Base-by-base conservation (phyloP, 2,797 vertebrate species). In the Dermochelys coriacea region DNA sequence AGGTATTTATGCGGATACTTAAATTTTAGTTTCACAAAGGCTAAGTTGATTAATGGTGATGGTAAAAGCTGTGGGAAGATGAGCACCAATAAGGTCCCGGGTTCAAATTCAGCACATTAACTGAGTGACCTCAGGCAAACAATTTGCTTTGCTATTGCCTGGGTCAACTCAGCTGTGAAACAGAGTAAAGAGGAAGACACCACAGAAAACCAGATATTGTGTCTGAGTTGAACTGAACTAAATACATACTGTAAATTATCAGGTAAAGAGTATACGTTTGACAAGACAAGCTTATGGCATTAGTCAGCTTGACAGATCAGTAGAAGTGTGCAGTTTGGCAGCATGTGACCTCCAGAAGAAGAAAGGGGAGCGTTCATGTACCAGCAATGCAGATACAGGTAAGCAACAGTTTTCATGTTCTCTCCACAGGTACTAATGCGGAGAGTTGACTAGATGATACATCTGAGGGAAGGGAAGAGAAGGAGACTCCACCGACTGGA, bases 121-220 rank as follows among this genome's bases (percentile, higher is more conserved):
- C 3, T 45, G 8, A 14, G 14, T 80, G 90, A 90, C 11, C n/a
- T 37, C 6, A 52, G 12, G 8, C 14, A 54, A 94, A 51, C 41
- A 34, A 54, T 4, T 91, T 0, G 0, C 45, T 91, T 88, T 1
- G 0, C 55, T 83, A 64, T 41, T 27, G 10, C 1, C 0, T 6
- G 18, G 25, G 54, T 59, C 82, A 84, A 49, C 37, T 75, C 71
- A 47, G 71, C 14, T 75, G 71, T 7, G 75, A 47, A 75, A 75
- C 4, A 0, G 1, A 71, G n/a, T 79, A 92, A 84, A 77, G 18
- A 92, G 91, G 47, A 41, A 8, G 50, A 74, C 0, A 0, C 21
- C 45, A 84, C 0, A 1, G 8, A 84, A 54, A 9, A 47, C 59
- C 29, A 8, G 59, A 75, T 59, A 12, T 21, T 1, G 0, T 8